phyloP scores from a whole-genome alignment of 1,140 invertebrate genomes.

The Drosophila neocordata region DNA sequence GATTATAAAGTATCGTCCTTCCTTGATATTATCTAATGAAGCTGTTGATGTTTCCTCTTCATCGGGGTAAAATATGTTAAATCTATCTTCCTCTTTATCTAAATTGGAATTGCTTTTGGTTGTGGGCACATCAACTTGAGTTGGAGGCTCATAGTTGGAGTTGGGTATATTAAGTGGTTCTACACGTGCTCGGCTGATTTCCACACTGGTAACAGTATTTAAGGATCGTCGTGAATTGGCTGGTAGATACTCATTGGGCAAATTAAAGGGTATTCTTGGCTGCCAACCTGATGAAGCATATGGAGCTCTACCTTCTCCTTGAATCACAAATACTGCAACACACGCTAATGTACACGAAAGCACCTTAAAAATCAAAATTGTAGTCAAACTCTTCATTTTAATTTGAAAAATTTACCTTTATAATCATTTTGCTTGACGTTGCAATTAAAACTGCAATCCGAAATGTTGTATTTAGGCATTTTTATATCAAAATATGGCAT shows the following conservation, averaged over 20 bases:
- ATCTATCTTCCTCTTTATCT: slow-evolving; percentile 33
- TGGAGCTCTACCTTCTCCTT: slow-evolving; percentile 28
- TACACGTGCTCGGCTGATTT: slow-evolving; percentile 63
- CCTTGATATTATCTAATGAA: slow-evolving; percentile 8
- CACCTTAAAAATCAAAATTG: slow-evolving; percentile 16
- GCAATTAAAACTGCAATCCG: slow-evolving; percentile 53
- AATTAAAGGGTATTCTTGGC: slow-evolving; percentile 60
- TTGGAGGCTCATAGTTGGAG: slow-evolving; percentile 22
- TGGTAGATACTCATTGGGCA: slow-evolving; percentile 46
- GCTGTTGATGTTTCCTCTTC: slow-evolving; percentile 31
- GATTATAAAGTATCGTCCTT: slow-evolving; percentile 76
- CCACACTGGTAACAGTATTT: slow-evolving; percentile 24
- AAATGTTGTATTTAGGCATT: slow-evolving; percentile 32
- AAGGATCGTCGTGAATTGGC: slow-evolving; percentile 10
- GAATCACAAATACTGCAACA: slow-evolving; percentile 8
- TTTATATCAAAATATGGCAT: slow-evolving; percentile 56
- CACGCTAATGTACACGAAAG: slow-evolving; percentile 7
- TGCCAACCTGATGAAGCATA: slow-evolving; percentile 73
- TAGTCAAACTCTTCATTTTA: background rate
- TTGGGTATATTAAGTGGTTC: slow-evolving; percentile 31
- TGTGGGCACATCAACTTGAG: slow-evolving; percentile 23
- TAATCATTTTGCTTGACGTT: slow-evolving; percentile 50
- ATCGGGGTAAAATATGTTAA: slow-evolving; percentile 66
- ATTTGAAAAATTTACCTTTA: slow-evolving; percentile 40
- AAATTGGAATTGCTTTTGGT: slow-evolving; percentile 9